These are phyloP conservation scores for Eledone cirrhosa DNA, from an alignment of 2,888 invertebrate genomes.

Conservation along the genomic window DNA sequence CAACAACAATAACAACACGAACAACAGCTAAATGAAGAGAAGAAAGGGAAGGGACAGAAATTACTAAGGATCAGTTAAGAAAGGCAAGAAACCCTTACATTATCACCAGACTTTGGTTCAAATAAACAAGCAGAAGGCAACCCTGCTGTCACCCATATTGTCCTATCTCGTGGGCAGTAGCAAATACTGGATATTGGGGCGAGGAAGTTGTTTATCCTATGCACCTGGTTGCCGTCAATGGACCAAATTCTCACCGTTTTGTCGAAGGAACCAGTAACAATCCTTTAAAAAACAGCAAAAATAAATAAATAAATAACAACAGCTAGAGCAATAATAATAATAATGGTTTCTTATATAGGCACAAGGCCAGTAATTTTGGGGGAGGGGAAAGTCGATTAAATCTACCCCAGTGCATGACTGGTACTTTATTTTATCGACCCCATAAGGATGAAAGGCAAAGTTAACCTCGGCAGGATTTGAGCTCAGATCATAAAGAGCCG, in stretches of 20 bases:
- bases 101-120: slow-evolving; percentile 67
- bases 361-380: background rate
- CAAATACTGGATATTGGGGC: slow-evolving; percentile 62
- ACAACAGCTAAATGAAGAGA: too few species aligned
- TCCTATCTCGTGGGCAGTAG: slow-evolving; percentile 64
- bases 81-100: slow-evolving; percentile 51
- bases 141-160: slow-evolving; percentile 65
- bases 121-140: slow-evolving; percentile 61
- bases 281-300: slow-evolving; percentile 48
- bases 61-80: too few species aligned
- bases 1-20: too few species aligned
- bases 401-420: too few species aligned
- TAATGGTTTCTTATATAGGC: background rate
- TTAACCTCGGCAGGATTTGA: too few species aligned
- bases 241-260: slow-evolving; percentile 66
- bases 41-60: too few species aligned
- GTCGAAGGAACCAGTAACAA: slow-evolving; percentile 66
- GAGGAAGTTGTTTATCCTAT: slow-evolving; percentile 61
- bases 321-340: too few species aligned
- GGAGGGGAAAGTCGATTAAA: too few species aligned
- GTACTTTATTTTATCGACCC: too few species aligned
- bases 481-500: too few species aligned
- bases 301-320: background rate
- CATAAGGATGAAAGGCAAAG: too few species aligned
- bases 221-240: slow-evolving; percentile 64